Evolutionary conservation across 2,113 vertebrate genomes (phyloP).

Genomic region (Lipotes vexillifer): DNA sequence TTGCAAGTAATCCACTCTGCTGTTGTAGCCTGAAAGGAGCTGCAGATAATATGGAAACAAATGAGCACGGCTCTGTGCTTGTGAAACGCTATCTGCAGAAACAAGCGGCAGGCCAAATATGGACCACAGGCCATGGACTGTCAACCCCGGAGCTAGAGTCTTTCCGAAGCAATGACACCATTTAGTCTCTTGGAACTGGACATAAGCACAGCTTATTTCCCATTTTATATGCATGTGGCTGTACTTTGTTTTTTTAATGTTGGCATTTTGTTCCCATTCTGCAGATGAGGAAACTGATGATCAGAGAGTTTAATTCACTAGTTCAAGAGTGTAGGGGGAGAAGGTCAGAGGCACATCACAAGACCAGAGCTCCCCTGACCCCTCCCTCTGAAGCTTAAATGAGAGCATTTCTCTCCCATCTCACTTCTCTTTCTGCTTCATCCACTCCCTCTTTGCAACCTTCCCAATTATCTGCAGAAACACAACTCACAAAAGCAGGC

Average conservation of each 20-base stretch:
- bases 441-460: rapidly evolving
- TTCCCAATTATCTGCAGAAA: background rate
- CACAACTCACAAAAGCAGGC: too few species aligned
- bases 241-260: background rate
- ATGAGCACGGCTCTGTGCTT: background rate
- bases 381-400: too few species aligned
- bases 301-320: background rate
- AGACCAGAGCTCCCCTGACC: rapidly evolving
- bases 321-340: rapidly evolving
- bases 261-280: background rate
- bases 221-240: background rate
- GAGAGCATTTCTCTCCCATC: background rate
- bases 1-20: background rate
- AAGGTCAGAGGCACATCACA: background rate
- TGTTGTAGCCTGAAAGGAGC: background rate
- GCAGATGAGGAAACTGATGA: background rate
- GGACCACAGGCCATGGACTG: background rate
- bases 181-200: background rate
- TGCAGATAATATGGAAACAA: rapidly evolving
- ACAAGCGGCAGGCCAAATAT: rapidly evolving
- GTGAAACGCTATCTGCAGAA: background rate
- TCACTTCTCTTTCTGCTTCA: too few species aligned
- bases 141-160: too few species aligned
- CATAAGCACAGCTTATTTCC: background rate
- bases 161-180: background rate